phyloP scores from a whole-genome alignment of 2,113 vertebrate genomes.

The Pongo pygmaeus region DNA sequence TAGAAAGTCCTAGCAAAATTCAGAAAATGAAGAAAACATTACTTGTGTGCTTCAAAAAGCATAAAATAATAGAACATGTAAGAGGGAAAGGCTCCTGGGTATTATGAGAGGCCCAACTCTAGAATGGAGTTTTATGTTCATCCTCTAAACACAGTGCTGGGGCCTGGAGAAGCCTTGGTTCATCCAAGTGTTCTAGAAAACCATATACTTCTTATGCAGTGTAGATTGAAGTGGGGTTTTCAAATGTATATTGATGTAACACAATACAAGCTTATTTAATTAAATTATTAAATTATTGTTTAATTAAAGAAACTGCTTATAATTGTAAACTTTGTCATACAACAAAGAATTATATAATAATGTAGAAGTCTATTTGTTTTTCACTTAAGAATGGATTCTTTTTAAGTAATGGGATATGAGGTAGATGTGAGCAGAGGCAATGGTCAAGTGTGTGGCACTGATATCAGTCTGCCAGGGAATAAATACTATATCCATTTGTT shows the following conservation, averaged over 20 bases:
- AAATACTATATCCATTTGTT: background rate
- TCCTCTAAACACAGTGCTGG: background rate
- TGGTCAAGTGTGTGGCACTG: background rate
- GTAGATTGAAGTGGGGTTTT: background rate
- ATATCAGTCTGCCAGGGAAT: background rate
- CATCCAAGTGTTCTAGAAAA: background rate
- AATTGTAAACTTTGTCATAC: background rate
- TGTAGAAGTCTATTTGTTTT: background rate
- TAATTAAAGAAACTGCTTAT: background rate
- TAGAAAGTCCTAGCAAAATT: background rate
- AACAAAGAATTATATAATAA: background rate
- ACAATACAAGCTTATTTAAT: background rate
- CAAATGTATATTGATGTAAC: background rate
- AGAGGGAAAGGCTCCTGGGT: background rate
- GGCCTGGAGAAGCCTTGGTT: background rate
- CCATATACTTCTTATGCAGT: background rate
- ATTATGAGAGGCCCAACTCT: background rate
- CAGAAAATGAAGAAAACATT: background rate
- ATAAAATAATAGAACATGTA: background rate
- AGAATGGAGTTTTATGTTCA: fast-evolving
- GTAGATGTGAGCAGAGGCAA: background rate
- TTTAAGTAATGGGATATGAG: background rate
- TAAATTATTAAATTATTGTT: background rate
- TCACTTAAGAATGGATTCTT: background rate
- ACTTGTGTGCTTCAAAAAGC: background rate